These are phyloP conservation scores for Pseudomyrmex concolor DNA, from an alignment of 1,140 invertebrate genomes.

Conservation along the genomic window DNA sequence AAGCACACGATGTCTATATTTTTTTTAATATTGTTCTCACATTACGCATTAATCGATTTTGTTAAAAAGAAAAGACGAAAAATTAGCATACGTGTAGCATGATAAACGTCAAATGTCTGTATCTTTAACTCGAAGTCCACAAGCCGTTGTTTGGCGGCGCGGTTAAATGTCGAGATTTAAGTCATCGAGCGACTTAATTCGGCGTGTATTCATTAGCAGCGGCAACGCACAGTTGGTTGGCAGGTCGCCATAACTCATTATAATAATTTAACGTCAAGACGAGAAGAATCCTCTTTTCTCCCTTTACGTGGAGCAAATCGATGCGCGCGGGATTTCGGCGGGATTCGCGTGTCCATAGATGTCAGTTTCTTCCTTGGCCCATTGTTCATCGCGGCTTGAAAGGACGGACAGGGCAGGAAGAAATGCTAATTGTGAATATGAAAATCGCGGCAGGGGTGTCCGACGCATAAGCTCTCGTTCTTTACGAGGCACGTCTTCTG, in stretches of 20 bases:
- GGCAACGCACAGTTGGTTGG: background rate
- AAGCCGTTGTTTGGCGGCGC: background rate
- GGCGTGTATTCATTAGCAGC: conserved; percentile 24
- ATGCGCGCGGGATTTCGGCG: conserved; percentile 22
- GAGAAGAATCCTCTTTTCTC: background rate
- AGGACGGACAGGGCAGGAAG: conserved; percentile 45
- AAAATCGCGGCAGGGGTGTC: conserved; percentile 69
- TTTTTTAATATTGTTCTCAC: background rate
- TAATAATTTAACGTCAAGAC: conserved; percentile 35
- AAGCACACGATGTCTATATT: background rate
- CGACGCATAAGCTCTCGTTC: conserved; percentile 54
- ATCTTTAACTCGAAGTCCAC: background rate
- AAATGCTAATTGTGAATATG: conserved; percentile 69
- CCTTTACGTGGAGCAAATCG: conserved; percentile 19
- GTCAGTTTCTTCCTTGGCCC: background rate
- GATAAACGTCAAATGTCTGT: background rate
- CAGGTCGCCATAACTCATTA: conserved; percentile 11
- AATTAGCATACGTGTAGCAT: background rate
- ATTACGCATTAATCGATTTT: too few relatives aligned
- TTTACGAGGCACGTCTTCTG: conserved; percentile 51
- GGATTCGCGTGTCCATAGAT: conserved; percentile 16
- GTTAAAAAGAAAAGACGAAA: too few relatives aligned
- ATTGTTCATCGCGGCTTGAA: conserved; percentile 57
- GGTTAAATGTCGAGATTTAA: background rate
- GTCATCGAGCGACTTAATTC: background rate